phyloP scores from a whole-genome alignment of 2,888 invertebrate species.

The Chymomyza amoena region DNA sequence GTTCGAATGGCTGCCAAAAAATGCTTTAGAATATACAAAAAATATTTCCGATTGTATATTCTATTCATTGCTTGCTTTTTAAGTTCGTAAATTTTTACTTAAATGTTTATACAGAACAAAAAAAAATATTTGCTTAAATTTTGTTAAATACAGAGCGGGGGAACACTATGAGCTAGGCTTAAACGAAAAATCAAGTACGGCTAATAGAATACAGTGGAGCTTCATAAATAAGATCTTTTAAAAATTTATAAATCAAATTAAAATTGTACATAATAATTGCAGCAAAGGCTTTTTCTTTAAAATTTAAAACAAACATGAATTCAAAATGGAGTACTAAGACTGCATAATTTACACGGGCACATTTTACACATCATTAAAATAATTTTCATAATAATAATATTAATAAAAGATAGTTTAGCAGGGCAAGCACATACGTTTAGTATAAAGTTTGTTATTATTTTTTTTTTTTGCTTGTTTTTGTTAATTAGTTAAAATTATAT shows the following conservation, averaged over 20 bases:
- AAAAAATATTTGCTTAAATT: conserved; percentile 18
- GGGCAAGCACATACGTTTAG: not conserved
- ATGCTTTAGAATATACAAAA: conserved; percentile 60
- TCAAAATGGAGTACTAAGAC: not conserved
- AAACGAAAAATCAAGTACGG: conserved; percentile 32
- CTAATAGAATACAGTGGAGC: conserved; percentile 48
- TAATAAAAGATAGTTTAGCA: conserved; percentile 8
- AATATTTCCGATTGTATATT: conserved; percentile 42
- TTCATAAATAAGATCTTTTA: conserved; percentile 44
- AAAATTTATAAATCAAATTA: conserved; percentile 14
- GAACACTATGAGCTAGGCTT: conserved; percentile 20
- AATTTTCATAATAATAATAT: conserved; percentile 15
- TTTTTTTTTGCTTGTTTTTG: too few relatives aligned
- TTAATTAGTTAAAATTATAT: conserved; percentile 28
- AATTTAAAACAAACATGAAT: conserved; percentile 19
- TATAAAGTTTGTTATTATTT: not conserved
- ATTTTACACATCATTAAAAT: conserved; percentile 2
- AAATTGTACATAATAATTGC: conserved; percentile 44
- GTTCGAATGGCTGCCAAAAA: conserved; percentile 75
- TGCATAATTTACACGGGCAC: conserved; percentile 55
- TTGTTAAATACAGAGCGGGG: conserved; percentile 4
- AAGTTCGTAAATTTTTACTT: conserved; percentile 19
- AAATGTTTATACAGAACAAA: conserved; percentile 27
- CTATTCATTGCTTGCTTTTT: conserved; percentile 21
- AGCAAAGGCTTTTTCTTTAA: conserved; percentile 26